Conservation (phyloP, 1,140 invertebrate genomes). For the Danaus plexippus region DNA sequence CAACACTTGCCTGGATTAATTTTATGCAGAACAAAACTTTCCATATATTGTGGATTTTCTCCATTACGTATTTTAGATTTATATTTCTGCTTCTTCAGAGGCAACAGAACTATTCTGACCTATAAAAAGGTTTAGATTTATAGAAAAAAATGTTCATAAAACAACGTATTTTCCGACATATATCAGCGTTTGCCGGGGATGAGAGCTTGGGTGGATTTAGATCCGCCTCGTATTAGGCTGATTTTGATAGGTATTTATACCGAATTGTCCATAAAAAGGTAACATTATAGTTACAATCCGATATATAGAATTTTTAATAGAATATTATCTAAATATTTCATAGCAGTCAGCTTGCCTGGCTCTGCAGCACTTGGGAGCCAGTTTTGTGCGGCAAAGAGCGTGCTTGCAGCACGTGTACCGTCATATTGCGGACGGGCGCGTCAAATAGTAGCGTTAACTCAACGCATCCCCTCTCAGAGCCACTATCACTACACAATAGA, state of each 20-base stretch:
- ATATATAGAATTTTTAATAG: background rate
- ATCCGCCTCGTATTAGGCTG: background rate
- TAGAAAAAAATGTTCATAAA: background rate
- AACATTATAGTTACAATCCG: background rate
- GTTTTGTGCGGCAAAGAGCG: slow-evolving; percentile 83
- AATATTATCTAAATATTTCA: too few species aligned
- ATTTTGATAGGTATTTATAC: background rate
- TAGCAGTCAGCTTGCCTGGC: slow-evolving; percentile 74
- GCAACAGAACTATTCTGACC: slow-evolving; percentile 88
- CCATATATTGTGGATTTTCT: slow-evolving; percentile 91
- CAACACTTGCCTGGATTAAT: slow-evolving; percentile 83
- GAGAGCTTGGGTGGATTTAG: background rate
- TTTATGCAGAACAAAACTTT: slow-evolving; percentile 91
- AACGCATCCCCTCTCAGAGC: slow-evolving; percentile 70
- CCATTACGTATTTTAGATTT: slow-evolving; percentile 93
- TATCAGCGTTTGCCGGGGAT: background rate
- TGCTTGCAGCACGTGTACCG: slow-evolving; percentile 89
- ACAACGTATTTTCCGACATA: too few species aligned
- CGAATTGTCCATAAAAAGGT: background rate
- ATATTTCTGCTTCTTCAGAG: slow-evolving; percentile 92
- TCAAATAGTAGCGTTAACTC: slow-evolving; percentile 92
- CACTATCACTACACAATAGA: slow-evolving; percentile 46
- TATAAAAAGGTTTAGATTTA: slow-evolving; percentile 39
- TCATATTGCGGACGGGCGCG: slow-evolving; percentile 90
- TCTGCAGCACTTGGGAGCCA: slow-evolving; percentile 82